A percentile compares a stretch with the other conserved stretches of the same genome.
phyloP scores from a whole-genome alignment of 2,113 vertebrate species.

The Salminus brasiliensis region DNA sequence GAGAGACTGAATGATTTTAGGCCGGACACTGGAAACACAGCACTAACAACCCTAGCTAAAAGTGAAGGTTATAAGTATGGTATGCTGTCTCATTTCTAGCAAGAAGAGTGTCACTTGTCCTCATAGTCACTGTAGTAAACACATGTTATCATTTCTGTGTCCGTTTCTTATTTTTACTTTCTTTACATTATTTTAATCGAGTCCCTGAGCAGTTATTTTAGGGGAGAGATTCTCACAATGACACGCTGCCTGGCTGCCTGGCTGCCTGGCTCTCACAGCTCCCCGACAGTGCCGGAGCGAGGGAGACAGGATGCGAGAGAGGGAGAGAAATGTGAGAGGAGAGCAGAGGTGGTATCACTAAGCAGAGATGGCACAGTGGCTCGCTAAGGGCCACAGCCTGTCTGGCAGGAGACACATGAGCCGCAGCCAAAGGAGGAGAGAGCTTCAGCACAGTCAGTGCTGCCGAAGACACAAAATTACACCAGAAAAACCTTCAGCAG shows the following conservation, averaged over 20 bases:
- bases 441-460: background rate
- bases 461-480: background rate
- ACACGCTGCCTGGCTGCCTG: background rate
- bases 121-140: too few relatives aligned
- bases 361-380: background rate
- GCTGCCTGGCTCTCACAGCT: background rate
- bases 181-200: background rate
- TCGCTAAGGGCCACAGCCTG: background rate
- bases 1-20: background rate
- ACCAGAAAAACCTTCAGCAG: background rate
- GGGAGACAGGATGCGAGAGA: background rate
- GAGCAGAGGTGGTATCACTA: background rate
- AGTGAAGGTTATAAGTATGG: too few relatives aligned
- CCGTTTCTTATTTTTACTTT: background rate
- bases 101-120: too few relatives aligned
- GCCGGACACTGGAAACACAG: background rate
- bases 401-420: background rate
- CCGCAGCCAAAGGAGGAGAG: background rate
- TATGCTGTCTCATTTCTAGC: too few relatives aligned
- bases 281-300: background rate
- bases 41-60: too few relatives aligned
- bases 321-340: background rate
- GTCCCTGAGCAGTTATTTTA: background rate
- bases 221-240: background rate
- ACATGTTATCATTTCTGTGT: background rate